Conservation (phyloP, 2,113 vertebrate genomes). For the Passer domesticus region DNA sequence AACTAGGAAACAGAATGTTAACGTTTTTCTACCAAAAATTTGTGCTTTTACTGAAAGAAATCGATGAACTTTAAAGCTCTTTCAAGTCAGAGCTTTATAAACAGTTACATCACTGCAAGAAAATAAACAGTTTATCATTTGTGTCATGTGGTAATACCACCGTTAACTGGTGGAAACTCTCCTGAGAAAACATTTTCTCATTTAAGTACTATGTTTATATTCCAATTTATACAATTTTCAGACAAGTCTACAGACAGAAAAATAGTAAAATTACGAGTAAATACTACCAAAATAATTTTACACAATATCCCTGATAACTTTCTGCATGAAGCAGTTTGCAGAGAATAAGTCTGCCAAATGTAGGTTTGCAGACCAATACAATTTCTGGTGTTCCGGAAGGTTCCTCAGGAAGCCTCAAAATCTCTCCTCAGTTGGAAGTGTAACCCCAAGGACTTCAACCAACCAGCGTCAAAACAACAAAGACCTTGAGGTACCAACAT, state of each 20-base stretch:
- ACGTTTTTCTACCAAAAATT: background rate
- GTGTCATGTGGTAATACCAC: background rate
- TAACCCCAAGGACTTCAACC: background rate
- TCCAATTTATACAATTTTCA: background rate
- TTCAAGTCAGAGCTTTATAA: background rate
- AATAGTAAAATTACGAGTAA: background rate
- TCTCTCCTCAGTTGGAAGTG: background rate
- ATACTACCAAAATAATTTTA: background rate
- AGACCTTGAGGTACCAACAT: background rate
- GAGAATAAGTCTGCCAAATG: background rate
- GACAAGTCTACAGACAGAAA: background rate
- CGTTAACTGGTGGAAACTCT: background rate
- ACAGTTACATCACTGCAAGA: background rate
- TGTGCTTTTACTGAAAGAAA: background rate
- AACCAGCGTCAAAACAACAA: background rate
- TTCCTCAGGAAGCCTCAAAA: background rate
- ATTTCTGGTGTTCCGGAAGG: background rate
- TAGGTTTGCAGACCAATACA: background rate
- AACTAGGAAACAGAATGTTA: background rate
- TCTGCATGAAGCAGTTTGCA: background rate
- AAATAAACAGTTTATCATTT: background rate
- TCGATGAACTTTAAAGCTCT: background rate
- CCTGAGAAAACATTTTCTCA: background rate
- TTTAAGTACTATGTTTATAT: background rate
- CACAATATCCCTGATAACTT: background rate